These are phyloP conservation scores for Neolamprologus fasciatus DNA, from an alignment of 2,113 vertebrate genomes.

Conservation along the genomic window DNA sequence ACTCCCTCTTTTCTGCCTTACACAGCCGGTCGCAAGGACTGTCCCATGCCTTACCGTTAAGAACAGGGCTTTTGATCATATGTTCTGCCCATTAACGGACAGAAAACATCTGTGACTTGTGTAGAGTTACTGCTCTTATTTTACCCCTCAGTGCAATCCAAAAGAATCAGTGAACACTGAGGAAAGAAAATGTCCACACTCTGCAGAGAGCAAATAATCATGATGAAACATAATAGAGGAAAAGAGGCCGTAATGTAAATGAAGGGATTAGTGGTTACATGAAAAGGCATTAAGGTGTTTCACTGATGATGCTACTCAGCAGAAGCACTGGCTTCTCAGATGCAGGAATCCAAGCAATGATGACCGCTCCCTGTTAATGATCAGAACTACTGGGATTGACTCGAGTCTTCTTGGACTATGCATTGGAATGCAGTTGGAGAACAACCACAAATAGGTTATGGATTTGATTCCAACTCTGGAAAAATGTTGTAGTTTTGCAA, in stretches of 20 bases:
- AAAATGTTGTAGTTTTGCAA: conserved; percentile 21
- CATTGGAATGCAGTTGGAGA: background rate
- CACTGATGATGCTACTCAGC: conserved; percentile 44
- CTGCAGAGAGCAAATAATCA: conserved; percentile 50
- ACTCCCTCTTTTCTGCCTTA: background rate
- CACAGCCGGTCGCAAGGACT: background rate
- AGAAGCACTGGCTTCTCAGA: conserved; percentile 24
- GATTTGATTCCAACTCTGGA: background rate
- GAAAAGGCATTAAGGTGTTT: conserved; percentile 58
- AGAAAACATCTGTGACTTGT: conserved; percentile 31
- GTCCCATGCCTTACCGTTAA: background rate
- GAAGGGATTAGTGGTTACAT: conserved; percentile 56
- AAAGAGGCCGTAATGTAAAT: conserved; percentile 44
- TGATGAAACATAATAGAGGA: conserved; percentile 41
- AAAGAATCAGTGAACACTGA: conserved; percentile 36
- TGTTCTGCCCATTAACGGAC: conserved; percentile 31
- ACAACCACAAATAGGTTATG: conserved; percentile 15
- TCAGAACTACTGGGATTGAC: conserved; percentile 35
- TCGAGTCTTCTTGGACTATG: conserved; percentile 2
- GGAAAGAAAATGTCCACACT: conserved; percentile 44
- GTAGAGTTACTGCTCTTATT: conserved; percentile 34
- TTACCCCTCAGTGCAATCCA: conserved; percentile 56
- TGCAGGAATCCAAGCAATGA: conserved; percentile 18
- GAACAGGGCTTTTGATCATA: conserved; percentile 17
- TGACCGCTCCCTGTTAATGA: conserved; percentile 54